phyloP scores from a whole-genome alignment of 2,888 invertebrate species.

The Cynaeus angustus region DNA sequence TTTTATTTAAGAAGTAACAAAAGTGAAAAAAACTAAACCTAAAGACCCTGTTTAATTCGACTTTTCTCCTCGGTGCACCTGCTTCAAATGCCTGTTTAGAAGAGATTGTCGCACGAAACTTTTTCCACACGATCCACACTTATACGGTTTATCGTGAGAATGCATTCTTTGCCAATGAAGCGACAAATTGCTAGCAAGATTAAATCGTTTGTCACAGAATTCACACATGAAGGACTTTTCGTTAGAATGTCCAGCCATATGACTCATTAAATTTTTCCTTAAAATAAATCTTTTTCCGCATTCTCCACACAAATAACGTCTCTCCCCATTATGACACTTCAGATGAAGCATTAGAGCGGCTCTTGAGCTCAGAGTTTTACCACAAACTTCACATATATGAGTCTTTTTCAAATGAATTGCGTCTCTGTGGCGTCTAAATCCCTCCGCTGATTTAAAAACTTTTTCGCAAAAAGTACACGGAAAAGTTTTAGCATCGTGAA shows the following conservation, averaged over 20 bases:
- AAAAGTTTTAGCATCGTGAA: background rate
- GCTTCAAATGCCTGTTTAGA: background rate
- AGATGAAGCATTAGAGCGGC: slow-evolving; percentile 63
- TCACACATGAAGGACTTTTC: slow-evolving; percentile 52
- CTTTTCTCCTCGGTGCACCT: background rate
- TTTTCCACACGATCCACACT: slow-evolving; percentile 60
- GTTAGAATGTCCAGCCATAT: slow-evolving; percentile 63
- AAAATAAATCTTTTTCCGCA: slow-evolving; percentile 54
- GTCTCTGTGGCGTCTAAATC: background rate
- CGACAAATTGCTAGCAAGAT: background rate
- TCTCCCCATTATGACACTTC: slow-evolving; percentile 38
- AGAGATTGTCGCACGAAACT: background rate
- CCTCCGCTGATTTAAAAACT: background rate
- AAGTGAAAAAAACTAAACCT: no score
- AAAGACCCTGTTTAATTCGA: background rate
- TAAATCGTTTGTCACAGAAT: slow-evolving; percentile 63
- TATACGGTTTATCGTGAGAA: slow-evolving; percentile 64
- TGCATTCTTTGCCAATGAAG: slow-evolving; percentile 9
- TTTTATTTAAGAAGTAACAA: no score
- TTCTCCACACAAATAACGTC: slow-evolving; percentile 32
- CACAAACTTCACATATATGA: slow-evolving; percentile 61
- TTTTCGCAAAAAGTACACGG: background rate
- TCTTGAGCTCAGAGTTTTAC: slow-evolving; percentile 58
- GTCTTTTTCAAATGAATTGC: slow-evolving; percentile 2
- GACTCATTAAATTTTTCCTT: slow-evolving; percentile 52